Conservation (phyloP, 2,888 invertebrate species). For the Archips xylosteana region DNA sequence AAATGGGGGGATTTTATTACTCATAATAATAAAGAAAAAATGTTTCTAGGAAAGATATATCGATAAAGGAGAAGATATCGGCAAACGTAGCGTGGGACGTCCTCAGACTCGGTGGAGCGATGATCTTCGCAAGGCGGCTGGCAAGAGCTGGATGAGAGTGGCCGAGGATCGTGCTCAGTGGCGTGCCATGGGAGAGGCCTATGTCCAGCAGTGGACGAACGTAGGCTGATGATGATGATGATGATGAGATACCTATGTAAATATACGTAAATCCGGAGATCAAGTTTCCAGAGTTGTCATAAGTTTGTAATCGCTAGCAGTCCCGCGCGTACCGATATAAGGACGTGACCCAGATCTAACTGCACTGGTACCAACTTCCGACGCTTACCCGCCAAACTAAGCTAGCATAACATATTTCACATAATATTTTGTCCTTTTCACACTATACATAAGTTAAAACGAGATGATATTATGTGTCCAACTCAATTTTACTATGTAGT, state of each 20-base stretch:
- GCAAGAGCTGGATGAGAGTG: too few species aligned
- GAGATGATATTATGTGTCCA: not conserved
- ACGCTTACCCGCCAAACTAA: conserved; percentile 26
- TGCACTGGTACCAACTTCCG: conserved; percentile 21
- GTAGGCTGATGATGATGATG: too few species aligned
- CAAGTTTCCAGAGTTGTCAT: conserved; percentile 19
- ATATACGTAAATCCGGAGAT: not conserved
- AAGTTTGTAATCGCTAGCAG: conserved; percentile 24
- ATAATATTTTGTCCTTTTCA: not conserved
- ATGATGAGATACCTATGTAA: not conserved
- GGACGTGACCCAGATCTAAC: conserved; percentile 34
- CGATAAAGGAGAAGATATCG: too few species aligned
- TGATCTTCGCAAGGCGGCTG: too few species aligned
- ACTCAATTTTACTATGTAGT: not conserved
- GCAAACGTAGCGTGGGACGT: too few species aligned
- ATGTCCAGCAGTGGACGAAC: too few species aligned
- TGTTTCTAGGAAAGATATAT: not conserved
- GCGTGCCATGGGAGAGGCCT: too few species aligned
- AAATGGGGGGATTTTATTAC: not conserved
- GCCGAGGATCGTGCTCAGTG: too few species aligned
- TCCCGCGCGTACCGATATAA: conserved; percentile 21
- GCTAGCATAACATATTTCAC: not conserved
- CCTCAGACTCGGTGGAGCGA: too few species aligned
- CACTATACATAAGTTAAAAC: not conserved
- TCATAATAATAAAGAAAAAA: too few species aligned